phyloP scores from a whole-genome alignment of 2,888 invertebrate species.

The Thumatha senex region DNA sequence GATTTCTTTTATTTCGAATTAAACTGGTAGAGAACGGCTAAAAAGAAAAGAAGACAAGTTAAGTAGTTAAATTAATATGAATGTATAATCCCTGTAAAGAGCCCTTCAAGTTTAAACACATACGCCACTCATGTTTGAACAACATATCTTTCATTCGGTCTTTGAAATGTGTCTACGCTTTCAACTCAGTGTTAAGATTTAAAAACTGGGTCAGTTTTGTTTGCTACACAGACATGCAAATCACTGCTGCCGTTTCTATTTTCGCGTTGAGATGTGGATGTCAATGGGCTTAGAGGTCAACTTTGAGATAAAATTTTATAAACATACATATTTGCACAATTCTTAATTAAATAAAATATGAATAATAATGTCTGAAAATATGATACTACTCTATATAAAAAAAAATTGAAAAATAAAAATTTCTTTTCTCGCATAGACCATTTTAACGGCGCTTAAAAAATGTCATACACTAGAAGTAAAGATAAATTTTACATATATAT shows the following conservation, averaged over 20 bases:
- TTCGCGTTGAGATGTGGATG: slow-evolving; percentile 17
- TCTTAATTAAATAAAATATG: too few species aligned
- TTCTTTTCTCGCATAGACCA: too few species aligned
- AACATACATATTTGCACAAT: neutral
- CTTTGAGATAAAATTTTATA: neutral
- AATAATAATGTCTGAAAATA: too few species aligned
- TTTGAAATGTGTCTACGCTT: slow-evolving; percentile 27
- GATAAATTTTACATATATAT: too few species aligned
- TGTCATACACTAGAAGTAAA: too few species aligned
- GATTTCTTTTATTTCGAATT: too few species aligned
- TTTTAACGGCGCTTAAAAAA: too few species aligned
- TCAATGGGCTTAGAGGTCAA: slow-evolving; percentile 33
- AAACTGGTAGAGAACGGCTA: too few species aligned
- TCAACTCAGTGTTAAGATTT: slow-evolving; percentile 24
- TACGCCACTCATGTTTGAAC: slow-evolving; percentile 2
- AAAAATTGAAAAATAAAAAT: too few species aligned
- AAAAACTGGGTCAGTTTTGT: slow-evolving; percentile 35
- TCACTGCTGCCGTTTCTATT: slow-evolving; percentile 32
- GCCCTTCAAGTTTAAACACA: slow-evolving; percentile 11
- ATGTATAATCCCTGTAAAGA: neutral
- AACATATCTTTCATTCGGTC: slow-evolving; percentile 17
- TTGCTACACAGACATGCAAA: slow-evolving; percentile 28
- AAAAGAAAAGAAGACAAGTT: too few species aligned
- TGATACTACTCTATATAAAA: too few species aligned
- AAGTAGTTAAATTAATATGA: neutral